Evolutionary conservation across 1,140 invertebrate genomes (phyloP), one percentile per base, ranked within the genome.

Genomic region (Ylistrum balloti): DNA sequence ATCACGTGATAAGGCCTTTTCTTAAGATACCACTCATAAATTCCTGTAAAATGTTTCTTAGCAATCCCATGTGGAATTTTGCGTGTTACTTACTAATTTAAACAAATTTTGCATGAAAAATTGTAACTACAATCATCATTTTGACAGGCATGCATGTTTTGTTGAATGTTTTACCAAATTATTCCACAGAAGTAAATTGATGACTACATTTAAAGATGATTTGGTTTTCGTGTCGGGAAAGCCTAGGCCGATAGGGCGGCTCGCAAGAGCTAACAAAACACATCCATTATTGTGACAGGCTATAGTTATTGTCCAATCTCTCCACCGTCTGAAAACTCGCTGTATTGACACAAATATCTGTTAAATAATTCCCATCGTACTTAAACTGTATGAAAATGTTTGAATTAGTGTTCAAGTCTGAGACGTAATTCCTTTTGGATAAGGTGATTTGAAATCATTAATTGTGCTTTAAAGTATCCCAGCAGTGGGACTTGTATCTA

Each of bases 161-260:
- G 56, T 74, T 74, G 56, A 74, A 74, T 74, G 56, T 74, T 74
- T 74, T 74, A 74, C 56, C 22, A 74, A 74, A 74, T 74, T 74
- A 74, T 74, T 74, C 56, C 17, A 74, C 56, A 74, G 56, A 74
- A 28, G 56, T 74, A 74, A 74, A 74, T 74, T 74, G 56, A 74
- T 74, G 56, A 74, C 56, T 74, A 74, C 56, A 74, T 74, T 74
- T 74, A 74, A 74, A 74, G 56, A 74, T 74, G 56, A 74, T 74
- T 74, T 74, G 56, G 56, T 74, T 74, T 74, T 74, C 56, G 56
- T 74, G 56, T 74, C n/a, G 56, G 56, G 56, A 74, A 28, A 28
- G n/a, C 56, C n/a, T n/a, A 74, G 56, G 56, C 56, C 22, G 56
- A 74, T 74, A n/a, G 56, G 56, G 56, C 56, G 56, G 56, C 56